Evolutionary conservation across 2,797 vertebrate species (phyloP), one percentile per base, ranked within the genome.

Genomic region (Poeciliopsis turneri): DNA sequence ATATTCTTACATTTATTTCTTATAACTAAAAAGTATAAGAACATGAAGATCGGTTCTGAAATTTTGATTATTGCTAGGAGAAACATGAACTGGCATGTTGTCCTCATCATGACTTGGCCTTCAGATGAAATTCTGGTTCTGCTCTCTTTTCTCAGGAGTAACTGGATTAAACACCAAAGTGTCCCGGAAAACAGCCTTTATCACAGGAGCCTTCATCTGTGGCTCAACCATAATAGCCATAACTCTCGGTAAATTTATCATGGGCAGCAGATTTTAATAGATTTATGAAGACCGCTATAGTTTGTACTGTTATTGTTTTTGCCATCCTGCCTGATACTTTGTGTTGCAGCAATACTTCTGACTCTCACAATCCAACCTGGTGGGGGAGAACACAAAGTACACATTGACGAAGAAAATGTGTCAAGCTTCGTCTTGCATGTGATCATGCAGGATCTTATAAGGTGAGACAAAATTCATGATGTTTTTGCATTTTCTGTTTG

Each of bases 341-440:
- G 47, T 73, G 43, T 61, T 69, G 23, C 2, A 83, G 84, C 73
- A 23, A n/a, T 86, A 5, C 7, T 66, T 11, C 13, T 81, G 76
- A 69, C 36, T 0, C 0, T 69, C 7, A 0, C 5, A 1, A 12
- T 81, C 12, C 2, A 70, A n/a, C 81, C 78, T 49, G 47, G 47
- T 20, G 2, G 0, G 6, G 6, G 1, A 45, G 0, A 45, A 13
- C 3, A 13, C 1, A 12, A 1, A 3, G 45, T 0, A 1, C 4
- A 5, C 1, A 16, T 1, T 46, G 4, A 46, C 2, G 1, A 46
- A 15, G 46, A 16, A 1, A 4, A 1, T 0, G 46, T 16, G 47
- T 49, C 47, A 49, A 0, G 18, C 18, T 49, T 49, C 18, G 0
- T 49, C 47, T 49, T 49, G 47, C 47, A 49, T 2, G 18, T 49